Evolutionary conservation across 1,140 invertebrate species (phyloP).

Genomic region (Pseudomyrmex dendroicus): DNA sequence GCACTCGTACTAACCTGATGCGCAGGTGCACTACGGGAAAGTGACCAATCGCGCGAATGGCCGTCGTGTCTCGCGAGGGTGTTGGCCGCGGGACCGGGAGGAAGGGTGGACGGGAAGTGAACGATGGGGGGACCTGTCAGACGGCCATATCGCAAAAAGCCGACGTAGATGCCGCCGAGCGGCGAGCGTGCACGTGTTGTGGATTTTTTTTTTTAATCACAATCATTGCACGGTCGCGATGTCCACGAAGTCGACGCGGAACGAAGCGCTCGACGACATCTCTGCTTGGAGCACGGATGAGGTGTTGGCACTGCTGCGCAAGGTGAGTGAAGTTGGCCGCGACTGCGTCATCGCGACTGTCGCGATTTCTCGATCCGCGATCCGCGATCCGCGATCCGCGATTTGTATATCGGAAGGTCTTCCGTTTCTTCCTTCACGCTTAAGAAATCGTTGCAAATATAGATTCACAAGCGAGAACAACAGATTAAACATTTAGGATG

Average conservation of each 20-base stretch:
- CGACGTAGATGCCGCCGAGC: conserved; percentile 75
- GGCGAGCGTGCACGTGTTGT: conserved; percentile 76
- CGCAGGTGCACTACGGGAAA: conserved; percentile 63
- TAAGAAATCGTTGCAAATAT: too few relatives aligned
- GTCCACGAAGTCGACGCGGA: conserved; percentile 72
- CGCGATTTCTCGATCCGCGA: too few relatives aligned
- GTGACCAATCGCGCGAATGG: conserved; percentile 64
- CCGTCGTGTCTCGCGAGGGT: conserved; percentile 1
- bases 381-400: background rate
- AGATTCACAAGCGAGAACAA: too few relatives aligned
- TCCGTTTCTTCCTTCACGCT: too few relatives aligned
- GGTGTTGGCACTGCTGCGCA: conserved; percentile 77
- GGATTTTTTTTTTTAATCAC: conserved; percentile 31
- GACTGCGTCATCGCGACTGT: background rate
- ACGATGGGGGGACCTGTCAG: conserved; percentile 57
- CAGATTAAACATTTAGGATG: too few relatives aligned
- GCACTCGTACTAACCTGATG: conserved; percentile 14
- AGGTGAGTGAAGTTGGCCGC: conserved; percentile 76
- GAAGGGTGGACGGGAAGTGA: conserved; percentile 13
- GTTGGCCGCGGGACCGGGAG: background rate
- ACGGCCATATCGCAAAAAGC: conserved; percentile 75
- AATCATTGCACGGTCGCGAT: conserved; percentile 65
- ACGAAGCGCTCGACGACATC: conserved; percentile 78
- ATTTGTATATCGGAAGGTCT: too few relatives aligned
- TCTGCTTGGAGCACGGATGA: conserved; percentile 78